phyloP scores from a whole-genome alignment of 1,140 invertebrate genomes.

The Neodiprion fabricii region DNA sequence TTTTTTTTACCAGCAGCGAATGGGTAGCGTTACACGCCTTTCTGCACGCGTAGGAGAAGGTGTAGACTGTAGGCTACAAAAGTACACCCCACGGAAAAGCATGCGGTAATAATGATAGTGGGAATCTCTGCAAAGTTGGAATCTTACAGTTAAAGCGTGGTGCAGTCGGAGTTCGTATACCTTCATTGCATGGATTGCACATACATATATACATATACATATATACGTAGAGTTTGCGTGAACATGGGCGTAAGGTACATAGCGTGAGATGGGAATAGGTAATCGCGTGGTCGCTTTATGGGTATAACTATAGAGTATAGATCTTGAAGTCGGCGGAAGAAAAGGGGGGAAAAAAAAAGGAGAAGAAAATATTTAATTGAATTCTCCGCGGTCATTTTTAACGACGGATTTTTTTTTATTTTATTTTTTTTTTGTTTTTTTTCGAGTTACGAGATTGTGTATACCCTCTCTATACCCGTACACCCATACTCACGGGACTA shows the following conservation, averaged over 20 bases:
- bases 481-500: no score
- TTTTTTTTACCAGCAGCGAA: no score
- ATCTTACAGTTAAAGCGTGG: background rate
- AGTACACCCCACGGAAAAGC: no score
- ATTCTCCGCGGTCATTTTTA: background rate
- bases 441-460: background rate
- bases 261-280: background rate
- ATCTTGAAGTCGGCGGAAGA: background rate
- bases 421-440: background rate
- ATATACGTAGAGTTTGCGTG: no score
- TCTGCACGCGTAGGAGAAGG: no score
- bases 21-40: no score
- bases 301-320: background rate
- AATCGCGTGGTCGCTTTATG: slow-evolving; percentile 1
- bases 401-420: background rate
- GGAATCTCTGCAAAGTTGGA: background rate
- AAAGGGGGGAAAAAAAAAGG: background rate
- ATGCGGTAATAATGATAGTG: background rate
- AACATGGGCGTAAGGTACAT: background rate
- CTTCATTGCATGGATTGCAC: no score
- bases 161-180: no score
- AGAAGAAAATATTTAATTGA: slow-evolving; percentile 3
- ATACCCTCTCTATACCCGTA: no score
- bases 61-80: no score
- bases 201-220: no score